Evolutionary conservation across 2,888 invertebrate species (phyloP).

Genomic region (Leptopilina myrica): DNA sequence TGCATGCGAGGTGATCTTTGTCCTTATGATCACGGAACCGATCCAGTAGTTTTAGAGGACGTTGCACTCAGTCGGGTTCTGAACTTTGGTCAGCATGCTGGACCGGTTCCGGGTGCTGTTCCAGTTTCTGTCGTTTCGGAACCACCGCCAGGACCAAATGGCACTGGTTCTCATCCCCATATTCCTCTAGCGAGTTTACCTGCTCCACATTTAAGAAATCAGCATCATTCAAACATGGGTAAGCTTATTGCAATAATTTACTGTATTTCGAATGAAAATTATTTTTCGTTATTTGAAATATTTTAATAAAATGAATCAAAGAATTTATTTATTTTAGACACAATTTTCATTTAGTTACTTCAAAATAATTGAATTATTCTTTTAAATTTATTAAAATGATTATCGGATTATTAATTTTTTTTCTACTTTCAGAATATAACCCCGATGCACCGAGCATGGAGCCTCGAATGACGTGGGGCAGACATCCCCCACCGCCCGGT

Average conservation of each 20-base stretch:
- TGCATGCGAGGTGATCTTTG: conserved; percentile 98
- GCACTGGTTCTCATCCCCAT: conserved; percentile 73
- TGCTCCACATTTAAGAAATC: conserved; percentile 74
- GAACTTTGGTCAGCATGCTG: conserved; percentile 74
- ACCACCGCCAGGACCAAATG: conserved; percentile 72
- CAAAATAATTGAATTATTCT: background rate
- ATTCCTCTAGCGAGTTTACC: conserved; percentile 74
- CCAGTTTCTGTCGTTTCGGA: conserved; percentile 69
- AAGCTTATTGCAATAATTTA: conserved; percentile 47
- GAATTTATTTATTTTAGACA: too few species aligned
- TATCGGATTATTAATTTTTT: background rate
- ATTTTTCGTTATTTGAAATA: too few species aligned
- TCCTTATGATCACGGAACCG: conserved; percentile 97
- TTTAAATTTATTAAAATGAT: background rate
- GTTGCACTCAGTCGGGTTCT: conserved; percentile 81
- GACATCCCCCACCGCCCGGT: conserved; percentile 68
- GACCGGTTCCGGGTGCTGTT: conserved; percentile 69
- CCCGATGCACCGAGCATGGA: conserved; percentile 88
- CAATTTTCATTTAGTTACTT: too few species aligned
- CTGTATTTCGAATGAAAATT: too few species aligned
- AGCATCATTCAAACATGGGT: conserved; percentile 75
- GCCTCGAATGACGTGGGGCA: conserved; percentile 75
- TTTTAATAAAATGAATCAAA: too few species aligned
- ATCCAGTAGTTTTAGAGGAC: conserved; percentile 96
- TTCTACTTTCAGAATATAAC: conserved; percentile 82